phyloP scores from a whole-genome alignment of 2,113 vertebrate genomes.

The Ictalurus furcatus region DNA sequence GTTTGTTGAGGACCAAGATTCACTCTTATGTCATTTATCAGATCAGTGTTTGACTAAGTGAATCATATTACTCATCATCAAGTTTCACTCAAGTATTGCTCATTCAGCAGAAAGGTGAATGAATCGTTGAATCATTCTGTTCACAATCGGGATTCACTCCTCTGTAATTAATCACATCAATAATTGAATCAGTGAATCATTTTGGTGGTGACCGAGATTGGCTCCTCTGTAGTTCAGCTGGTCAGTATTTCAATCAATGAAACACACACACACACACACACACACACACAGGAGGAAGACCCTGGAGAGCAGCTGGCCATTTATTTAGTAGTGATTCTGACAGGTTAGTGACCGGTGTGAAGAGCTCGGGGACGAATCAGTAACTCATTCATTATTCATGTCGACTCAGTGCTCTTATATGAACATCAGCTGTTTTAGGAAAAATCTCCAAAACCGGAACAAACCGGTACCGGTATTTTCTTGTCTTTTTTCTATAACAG shows the following conservation, averaged over 20 bases:
- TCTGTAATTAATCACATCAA: not conserved
- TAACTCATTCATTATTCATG: conserved; percentile 11
- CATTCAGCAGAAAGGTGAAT: not conserved
- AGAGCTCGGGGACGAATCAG: not conserved
- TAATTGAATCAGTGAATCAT: not conserved
- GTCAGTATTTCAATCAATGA: not conserved
- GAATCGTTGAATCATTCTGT: not conserved
- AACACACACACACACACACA: not conserved
- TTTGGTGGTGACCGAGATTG: not conserved
- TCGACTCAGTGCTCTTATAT: not conserved
- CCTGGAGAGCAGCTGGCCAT: conserved; percentile 3
- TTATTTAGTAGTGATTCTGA: conserved; percentile 5
- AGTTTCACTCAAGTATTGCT: not conserved
- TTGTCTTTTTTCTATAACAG: no score
- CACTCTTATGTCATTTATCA: not conserved
- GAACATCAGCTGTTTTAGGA: not conserved
- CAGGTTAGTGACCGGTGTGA: not conserved
- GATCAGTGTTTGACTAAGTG: no score
- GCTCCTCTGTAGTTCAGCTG: not conserved
- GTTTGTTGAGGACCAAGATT: not conserved
- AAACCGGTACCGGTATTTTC: not conserved
- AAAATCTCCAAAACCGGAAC: not conserved
- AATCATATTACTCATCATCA: not conserved
- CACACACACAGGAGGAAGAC: not conserved
- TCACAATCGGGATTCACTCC: not conserved